Evolutionary conservation across 2,797 vertebrate species (phyloP), one percentile per base, ranked within the genome.

Genomic region (Pempheris klunzingeri): DNA sequence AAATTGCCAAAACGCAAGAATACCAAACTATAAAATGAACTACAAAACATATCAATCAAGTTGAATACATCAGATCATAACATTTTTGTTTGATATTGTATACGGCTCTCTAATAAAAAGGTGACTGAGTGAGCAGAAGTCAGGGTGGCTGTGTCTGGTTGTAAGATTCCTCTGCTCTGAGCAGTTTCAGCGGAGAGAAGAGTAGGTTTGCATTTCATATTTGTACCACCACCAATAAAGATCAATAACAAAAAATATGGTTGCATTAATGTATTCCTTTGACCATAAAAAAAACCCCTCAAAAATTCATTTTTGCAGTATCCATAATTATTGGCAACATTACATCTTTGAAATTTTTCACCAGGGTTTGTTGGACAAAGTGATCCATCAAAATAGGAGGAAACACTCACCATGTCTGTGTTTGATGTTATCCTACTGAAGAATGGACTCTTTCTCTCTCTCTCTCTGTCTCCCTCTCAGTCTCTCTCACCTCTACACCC

Each of bases 371-470:
- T 13, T 39, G 15, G 55, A 53, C 13, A 20, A 44, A 18, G 17
- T 4, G 24, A 49, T 52, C 32, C 41, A 15, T 17, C 15, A 22
- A 7, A 58, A 57, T 8, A 43, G 6, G 4, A 41, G 59, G 9
- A 58, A 1, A 6, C 4, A 78, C 80, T 82, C 49, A 82, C 80
- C 80, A 82, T 82, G 18, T 47, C n/a, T 58, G 49, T 30, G 26
- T 28, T 7, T 10, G 30, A 7, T 30, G 50, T 32, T 15, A 2
- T 39, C 36, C 7, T 5, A 1, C 9, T 10, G 22, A 59, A 30
- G 10, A 53, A 20, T 22, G 36, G 10, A 44, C 12, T 2, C 15
- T 20, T 20, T 28, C 39, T 22, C 22, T 46, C 39, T 55, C 30
- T 32, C 17, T 22, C 26, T 22, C 36, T 41, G 22, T 18, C 10